Evolutionary conservation across 1,140 invertebrate genomes (phyloP).

Genomic region (Zeugodacus cucurbitae): DNA sequence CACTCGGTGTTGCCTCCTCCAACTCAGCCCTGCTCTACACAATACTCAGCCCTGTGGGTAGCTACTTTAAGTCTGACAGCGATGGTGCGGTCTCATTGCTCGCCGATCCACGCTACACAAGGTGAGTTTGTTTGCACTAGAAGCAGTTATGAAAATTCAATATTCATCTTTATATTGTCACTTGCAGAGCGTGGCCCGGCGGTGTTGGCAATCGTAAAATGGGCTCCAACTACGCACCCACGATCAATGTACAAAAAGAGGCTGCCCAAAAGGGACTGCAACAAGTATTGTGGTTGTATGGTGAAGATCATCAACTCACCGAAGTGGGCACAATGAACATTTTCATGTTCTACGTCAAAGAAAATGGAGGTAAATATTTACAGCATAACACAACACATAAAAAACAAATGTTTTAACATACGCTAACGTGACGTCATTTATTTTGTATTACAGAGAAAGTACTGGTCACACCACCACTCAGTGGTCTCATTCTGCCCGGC

Average conservation of each 20-base stretch:
- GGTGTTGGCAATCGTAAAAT: slow-evolving; percentile 95
- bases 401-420: not conserved
- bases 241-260: slow-evolving; percentile 82
- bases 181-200: slow-evolving; percentile 89
- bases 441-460: slow-evolving; percentile 79
- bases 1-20: slow-evolving; percentile 87
- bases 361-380: slow-evolving; percentile 83
- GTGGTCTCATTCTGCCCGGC: slow-evolving; percentile 93
- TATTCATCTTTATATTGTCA: not conserved
- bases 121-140: slow-evolving; percentile 31
- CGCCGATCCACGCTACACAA: slow-evolving; percentile 68
- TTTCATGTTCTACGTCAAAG: slow-evolving; percentile 89
- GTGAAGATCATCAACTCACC: slow-evolving; percentile 92
- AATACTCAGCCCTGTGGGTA: slow-evolving; percentile 91
- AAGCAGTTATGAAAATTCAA: not conserved
- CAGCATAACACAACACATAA: not conserved
- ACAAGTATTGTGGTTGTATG: slow-evolving; percentile 98
- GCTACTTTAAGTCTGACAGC: slow-evolving; percentile 82
- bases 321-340: slow-evolving; percentile 99
- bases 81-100: slow-evolving; percentile 76
- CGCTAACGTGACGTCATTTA: not conserved
- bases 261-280: slow-evolving; percentile 86
- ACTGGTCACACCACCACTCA: slow-evolving; percentile 91
- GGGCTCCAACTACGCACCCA: slow-evolving; percentile 93
- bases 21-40: slow-evolving; percentile 90